Conservation (phyloP, 2,888 invertebrate species). For the Laothoe populi region DNA sequence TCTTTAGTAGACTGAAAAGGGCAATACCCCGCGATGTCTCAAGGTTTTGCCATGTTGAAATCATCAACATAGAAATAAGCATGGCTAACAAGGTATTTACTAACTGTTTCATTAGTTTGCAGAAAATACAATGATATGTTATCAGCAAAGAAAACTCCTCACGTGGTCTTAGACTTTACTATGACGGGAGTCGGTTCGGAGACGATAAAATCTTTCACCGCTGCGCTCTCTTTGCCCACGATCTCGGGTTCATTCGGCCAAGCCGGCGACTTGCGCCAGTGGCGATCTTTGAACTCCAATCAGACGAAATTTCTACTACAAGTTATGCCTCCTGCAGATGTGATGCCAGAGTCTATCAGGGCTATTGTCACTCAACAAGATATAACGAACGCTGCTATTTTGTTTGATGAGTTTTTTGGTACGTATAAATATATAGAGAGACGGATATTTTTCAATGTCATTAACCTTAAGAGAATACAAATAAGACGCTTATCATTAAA, state of each 20-base stretch:
- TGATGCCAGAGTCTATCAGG: conserved; percentile 92
- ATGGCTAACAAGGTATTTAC: conserved; percentile 9
- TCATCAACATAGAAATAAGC: conserved; percentile 31
- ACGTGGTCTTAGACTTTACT: conserved; percentile 93
- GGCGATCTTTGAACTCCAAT: conserved; percentile 89
- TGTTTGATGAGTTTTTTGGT: conserved; percentile 95
- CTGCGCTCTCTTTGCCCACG: conserved; percentile 92
- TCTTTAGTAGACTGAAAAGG: conserved; percentile 11
- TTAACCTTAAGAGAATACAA: conserved; percentile 28
- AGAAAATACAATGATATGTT: conserved; percentile 88
- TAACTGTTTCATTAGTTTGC: conserved; percentile 84
- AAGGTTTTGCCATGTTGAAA: conserved; percentile 30
- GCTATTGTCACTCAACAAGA: conserved; percentile 93
- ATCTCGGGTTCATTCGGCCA: conserved; percentile 94
- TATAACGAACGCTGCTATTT: conserved; percentile 95
- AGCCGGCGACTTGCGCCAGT: conserved; percentile 92
- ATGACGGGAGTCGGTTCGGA: conserved; percentile 92
- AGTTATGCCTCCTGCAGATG: conserved; percentile 93
- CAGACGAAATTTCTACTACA: conserved; percentile 92
- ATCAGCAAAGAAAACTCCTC: conserved; percentile 87
- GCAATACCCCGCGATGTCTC: conserved; percentile 20
- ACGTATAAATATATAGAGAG: conserved; percentile 45
- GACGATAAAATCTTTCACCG: conserved; percentile 93
- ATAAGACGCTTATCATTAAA: neutral
- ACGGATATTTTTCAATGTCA: conserved; percentile 31